Conservation (phyloP, 2,797 vertebrate genomes). For the Parauchenoglanis ngamensis region DNA sequence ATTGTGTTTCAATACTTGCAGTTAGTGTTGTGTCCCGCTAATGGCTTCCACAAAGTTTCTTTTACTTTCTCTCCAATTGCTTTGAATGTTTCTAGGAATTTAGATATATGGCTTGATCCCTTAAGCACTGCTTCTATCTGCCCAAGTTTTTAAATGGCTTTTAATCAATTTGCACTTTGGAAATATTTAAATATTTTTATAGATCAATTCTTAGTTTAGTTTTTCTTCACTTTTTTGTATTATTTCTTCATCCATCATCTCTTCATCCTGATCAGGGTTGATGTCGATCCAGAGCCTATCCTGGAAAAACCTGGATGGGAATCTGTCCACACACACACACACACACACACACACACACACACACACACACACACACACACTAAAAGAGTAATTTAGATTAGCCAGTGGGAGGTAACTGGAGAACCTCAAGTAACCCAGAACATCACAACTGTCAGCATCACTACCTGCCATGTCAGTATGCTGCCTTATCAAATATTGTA, state of each 20-base stretch:
- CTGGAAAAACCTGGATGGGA: not conserved
- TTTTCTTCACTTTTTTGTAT: not conserved
- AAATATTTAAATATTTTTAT: not conserved
- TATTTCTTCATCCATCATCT: not conserved
- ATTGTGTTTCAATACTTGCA: conserved; percentile 1
- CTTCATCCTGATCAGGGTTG: not conserved
- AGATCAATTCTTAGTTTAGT: not conserved
- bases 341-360: not conserved
- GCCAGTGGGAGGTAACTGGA: not conserved
- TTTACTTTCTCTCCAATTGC: not conserved
- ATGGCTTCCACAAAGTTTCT: not conserved
- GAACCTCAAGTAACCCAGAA: not conserved
- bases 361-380: not conserved
- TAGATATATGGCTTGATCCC: not conserved
- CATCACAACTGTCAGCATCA: no score
- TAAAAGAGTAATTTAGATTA: not conserved
- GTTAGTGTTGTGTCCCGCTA: not conserved
- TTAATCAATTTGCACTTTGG: not conserved
- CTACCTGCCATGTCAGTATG: not conserved
- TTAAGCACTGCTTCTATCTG: not conserved
- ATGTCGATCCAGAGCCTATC: not conserved
- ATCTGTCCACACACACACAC: not conserved
- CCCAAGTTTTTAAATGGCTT: not conserved
- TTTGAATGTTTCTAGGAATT: not conserved
- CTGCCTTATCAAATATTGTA: not conserved